Base-by-base conservation (phyloP, 2,797 vertebrate species). In the Thamnophis elegans region DNA sequence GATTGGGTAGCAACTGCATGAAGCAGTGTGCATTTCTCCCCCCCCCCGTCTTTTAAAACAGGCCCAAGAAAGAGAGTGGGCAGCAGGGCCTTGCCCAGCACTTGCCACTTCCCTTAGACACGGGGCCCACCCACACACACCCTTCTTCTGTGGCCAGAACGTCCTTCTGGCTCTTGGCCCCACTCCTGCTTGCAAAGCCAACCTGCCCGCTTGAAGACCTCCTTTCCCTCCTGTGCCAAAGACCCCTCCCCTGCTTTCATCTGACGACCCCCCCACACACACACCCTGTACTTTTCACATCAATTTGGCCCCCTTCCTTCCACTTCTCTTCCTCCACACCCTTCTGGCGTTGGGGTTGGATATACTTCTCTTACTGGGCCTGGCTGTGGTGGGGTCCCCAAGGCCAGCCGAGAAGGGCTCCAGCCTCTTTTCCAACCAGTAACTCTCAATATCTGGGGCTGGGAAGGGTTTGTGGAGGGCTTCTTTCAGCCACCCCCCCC, bases 1-100 rank as follows among this genome's bases (percentile, higher is more conserved):
- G 16, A 54, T 11, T 62, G 60, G 4, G 1, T 28, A 62, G 42
- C 36, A 82, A 22, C 4, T 5, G 36, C 36, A 22, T 42, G 36
- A 47, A 11, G 73, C 73, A 10, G 18, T 25, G 20, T 47, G 36
- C 36, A 25, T 22, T 42, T 47, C 3, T 20, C 16, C 16, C 18
- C 36, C 20, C 0, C 0, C 1, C 3, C 7, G 2, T 82, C 36
- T 82, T 78, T 42, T 22, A 11, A 47, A 82, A 47, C 20, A 42
- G 9, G 36, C 18, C 73, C 73, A 25, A 82, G 73, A 47, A 47
- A 42, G 9, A 82, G 73, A 5, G 9, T 5, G 20, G 73, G 20
- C 36, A 78, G 18, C 68, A 5, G 73, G 18, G 5, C 9, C 8
- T 36, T 20, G 73, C 73, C 36, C 18, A 78, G 36, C 20, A 3